Evolutionary conservation across 2,888 invertebrate genomes (phyloP).

Genomic region (Dicyrtomina minuta): DNA sequence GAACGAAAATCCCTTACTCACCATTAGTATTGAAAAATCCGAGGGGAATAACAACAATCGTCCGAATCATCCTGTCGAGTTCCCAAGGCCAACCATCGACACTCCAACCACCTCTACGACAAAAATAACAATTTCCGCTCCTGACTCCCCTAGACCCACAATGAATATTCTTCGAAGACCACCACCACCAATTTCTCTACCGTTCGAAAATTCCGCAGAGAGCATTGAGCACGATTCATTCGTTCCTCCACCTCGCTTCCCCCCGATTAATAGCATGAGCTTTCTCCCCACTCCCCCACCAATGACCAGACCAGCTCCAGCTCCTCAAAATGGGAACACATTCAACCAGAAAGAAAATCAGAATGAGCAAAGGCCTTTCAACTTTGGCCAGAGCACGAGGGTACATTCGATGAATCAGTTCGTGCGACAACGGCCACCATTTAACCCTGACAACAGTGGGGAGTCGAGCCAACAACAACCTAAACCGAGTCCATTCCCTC

Average conservation of each 20-base stretch:
- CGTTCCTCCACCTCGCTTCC: conserved; percentile 26
- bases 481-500: not conserved
- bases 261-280: conserved; percentile 23
- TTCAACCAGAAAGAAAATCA: not conserved
- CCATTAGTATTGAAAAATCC: conserved; percentile 19
- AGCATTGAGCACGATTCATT: conserved; percentile 28
- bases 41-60: not conserved
- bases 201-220: conserved; percentile 22
- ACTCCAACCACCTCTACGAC: conserved; percentile 10
- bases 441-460: not conserved
- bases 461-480: no score
- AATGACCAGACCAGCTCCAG: conserved; percentile 13
- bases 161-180: not conserved
- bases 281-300: conserved; percentile 34
- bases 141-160: not conserved
- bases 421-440: not conserved
- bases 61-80: not conserved
- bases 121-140: not conserved
- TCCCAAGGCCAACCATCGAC: conserved; percentile 3
- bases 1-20: conserved; percentile 20
- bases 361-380: not conserved
- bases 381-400: not conserved
- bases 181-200: not conserved
- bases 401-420: conserved; percentile 3
- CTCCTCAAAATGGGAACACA: not conserved